Evolutionary conservation across 2,888 invertebrate species (phyloP).

Genomic region (Hyposoter dolosus): DNA sequence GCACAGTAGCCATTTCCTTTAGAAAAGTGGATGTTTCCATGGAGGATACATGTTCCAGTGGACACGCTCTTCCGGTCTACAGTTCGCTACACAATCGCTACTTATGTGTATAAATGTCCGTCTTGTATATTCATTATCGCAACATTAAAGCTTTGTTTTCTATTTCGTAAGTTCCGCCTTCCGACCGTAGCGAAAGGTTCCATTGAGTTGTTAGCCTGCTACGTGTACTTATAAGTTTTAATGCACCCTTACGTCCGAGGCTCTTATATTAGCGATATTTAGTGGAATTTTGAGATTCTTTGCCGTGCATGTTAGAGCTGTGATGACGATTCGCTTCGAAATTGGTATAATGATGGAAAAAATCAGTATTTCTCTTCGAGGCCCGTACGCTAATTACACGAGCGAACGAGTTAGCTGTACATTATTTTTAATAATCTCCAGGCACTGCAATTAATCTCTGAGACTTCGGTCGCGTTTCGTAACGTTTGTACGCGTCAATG

Average conservation of each 20-base stretch:
- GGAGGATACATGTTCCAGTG: constrained; percentile 77
- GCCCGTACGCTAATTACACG: background rate
- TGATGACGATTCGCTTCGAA: constrained; percentile 38
- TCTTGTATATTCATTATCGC: constrained; percentile 29
- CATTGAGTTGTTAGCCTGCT: constrained; percentile 34
- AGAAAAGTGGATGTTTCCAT: constrained; percentile 79
- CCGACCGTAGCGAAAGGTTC: constrained; percentile 22
- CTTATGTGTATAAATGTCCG: background rate
- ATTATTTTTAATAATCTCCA: constrained; percentile 12
- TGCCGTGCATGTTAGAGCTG: constrained; percentile 40
- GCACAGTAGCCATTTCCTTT: constrained; percentile 76
- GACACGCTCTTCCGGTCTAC: constrained; percentile 79
- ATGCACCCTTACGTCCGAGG: constrained; percentile 31
- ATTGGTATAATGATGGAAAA: constrained; percentile 16
- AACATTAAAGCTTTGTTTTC: constrained; percentile 35
- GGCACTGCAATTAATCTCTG: constrained; percentile 26
- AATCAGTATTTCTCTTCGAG: constrained; percentile 44
- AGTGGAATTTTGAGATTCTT: constrained; percentile 34
- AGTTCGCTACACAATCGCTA: constrained; percentile 69
- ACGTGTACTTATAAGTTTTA: constrained; percentile 38
- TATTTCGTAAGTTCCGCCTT: constrained; percentile 35
- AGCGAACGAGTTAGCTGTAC: background rate
- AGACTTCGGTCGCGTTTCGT: background rate
- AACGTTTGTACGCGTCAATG: background rate
- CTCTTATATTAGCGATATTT: constrained; percentile 28